Evolutionary conservation across 2,888 invertebrate genomes (phyloP), one percentile per base, ranked within the genome.

Genomic region (Ormyrus rosae): DNA sequence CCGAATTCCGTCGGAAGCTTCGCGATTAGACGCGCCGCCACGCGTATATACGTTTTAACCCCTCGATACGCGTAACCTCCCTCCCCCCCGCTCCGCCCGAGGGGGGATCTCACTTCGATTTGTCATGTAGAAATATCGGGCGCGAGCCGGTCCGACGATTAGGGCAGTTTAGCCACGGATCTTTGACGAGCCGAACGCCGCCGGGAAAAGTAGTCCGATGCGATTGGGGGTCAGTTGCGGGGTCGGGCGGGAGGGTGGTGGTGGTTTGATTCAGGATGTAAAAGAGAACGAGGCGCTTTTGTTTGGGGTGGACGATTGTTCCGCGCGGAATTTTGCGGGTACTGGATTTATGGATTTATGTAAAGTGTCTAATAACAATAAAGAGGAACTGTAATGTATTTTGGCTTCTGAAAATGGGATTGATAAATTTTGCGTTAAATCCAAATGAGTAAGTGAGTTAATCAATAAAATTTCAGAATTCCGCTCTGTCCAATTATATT

Each of bases 121-220:
- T 78, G 78, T 81, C 78, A 63, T 69, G 70, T 34, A 34, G 34
- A 34, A 34, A 34, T 34, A 19, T 45, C 53, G 58, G 60, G 19
- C 55, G 64, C 63, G 50, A 34, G 58, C 46, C 19, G 58, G 51
- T 7, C 48, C 51, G 11, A 5, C 68, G 79, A 81, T 81, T 81
- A 81, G 76, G 76, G 55, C 79, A 76, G 74, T 81, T 81, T 81
- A 78, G 78, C 74, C 64, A 72, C 76, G 72, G 74, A 69, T 74
- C 56, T 64, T 48, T 63, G 60, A 19, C 64, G 50, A 50, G 34
- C n/a, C 60, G 34, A 51, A 61, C 13, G 34, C 34, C 11, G 60
- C 45, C 50, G 48, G 55, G 46, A 55, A 46, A 10, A 55, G n/a
- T 34, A 50, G 56, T 13, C 60, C 50, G 60, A 51, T 75, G 65